Evolutionary conservation across 2,888 invertebrate species (phyloP), one percentile per base, ranked within the genome.

Genomic region (Zootermopsis nevadensis): DNA sequence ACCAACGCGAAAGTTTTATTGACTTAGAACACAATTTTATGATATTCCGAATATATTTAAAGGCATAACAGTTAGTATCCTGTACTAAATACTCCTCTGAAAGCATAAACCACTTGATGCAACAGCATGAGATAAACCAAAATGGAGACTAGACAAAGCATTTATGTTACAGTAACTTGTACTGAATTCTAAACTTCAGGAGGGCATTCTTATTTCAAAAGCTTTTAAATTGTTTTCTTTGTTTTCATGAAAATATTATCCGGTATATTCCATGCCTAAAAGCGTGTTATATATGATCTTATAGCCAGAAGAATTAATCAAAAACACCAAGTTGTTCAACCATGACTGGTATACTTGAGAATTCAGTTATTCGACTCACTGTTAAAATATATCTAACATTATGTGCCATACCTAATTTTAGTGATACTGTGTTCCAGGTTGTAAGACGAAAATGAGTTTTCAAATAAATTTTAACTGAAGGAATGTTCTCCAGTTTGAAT

Each of bases 141-240:
- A 85, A 85, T 85, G 85, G 85, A 84, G 85, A 85, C 85, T 84
- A 83, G 83, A 85, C 84, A 85, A 85, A 85, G 85, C 79, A 82
- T 84, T 82, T 82, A 76, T 72, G 66, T 76, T 82, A 82, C n/a
- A 74, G 24, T 15, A 74, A 24, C 24, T 33, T 74, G 22, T 38
- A 30, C 38, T 27, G 38, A 74, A 38, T 38, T 38, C 22, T 38
- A 22, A 24, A 24, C 24, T 38, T 33, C 4, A 38, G 7, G 24
- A n/a, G 19, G 4, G 38, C 7, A 74, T n/a, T 74, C n/a, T 33
- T n/a, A 12, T 33, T 33, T 38, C 8, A 31, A 1, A 27, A 12
- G 8, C 10, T 15, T 38, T n/a, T 35, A 33, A 33, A 33, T 38
- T 22, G 33, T 31, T 69, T 74, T 74, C 74, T n/a, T n/a, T 38